Base-by-base conservation (phyloP, 1,140 invertebrate species). In the Drosophila chauvacae region DNA sequence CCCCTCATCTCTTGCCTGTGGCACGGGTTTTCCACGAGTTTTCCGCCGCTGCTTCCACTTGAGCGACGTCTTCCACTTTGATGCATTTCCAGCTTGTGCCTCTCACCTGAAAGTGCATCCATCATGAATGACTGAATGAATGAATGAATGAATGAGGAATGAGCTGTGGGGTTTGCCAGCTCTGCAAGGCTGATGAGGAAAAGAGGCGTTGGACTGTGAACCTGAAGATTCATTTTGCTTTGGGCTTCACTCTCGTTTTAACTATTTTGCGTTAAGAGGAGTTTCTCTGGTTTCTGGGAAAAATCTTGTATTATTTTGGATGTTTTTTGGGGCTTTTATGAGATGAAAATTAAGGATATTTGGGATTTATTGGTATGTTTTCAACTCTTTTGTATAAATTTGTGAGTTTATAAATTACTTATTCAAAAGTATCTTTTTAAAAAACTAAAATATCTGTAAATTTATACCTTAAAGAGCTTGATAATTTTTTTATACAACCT, bases 141-240 rank as follows among this genome's bases (percentile, higher is more conserved):
- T 44, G 60, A 70, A 42, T 71, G 69, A 57, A 11, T 44, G 42
- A 44, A 18, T 44, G 63, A 7, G 50, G 50, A 71, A 41, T 57
- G 68, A 56, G 50, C 14, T 45, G 50, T 16, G 35, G 20, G 51
- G 61, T 48, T 39, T 39, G 63, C 18, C 50, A 37, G 5, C 51
- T n/a, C 20, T 39, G 33, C 1, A 4, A 39, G 53, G 51, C 20
- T 33, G n/a, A 66, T 55, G 56, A 48, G 57, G 28, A 7, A 50
- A 50, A 62, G 60, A 85, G 86, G 88, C 81, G 88, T 88, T 84
- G 81, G 88, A 91, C 84, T 91, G 88, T 91, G 73, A 91, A 91
- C 70, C 72, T 63, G 62, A 39, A 78, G 74, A 91, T 80, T 44
- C 50, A 20, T 39, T 39, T 7, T 23, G 33, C 16, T 23, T 30